phyloP scores from a whole-genome alignment of 2,113 vertebrate species.

The Sebastes schlegelii region DNA sequence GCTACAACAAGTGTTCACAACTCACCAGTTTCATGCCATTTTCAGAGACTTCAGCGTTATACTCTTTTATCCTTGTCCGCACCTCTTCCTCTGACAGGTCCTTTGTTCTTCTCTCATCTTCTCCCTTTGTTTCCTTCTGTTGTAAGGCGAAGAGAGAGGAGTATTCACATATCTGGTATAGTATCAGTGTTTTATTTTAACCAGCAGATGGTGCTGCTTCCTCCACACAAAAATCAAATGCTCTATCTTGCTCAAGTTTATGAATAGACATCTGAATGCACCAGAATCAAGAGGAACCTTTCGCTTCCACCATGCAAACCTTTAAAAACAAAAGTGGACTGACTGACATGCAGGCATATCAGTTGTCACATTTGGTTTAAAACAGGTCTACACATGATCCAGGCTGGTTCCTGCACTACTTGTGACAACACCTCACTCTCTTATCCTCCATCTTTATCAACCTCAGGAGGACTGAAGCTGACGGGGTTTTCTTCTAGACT shows the following conservation, averaged over 20 bases:
- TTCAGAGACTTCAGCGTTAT: conserved; percentile 90
- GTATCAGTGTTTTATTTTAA: neutral
- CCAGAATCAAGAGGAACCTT: neutral
- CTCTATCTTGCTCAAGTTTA: conserved; percentile 13
- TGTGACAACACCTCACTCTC: neutral
- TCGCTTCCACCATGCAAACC: neutral
- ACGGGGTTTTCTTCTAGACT: neutral
- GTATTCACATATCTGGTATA: neutral
- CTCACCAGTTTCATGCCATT: conserved; percentile 95
- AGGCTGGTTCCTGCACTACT: neutral
- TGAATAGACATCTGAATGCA: conserved; percentile 1
- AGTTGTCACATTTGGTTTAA: conserved; percentile 3
- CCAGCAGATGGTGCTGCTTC: conserved; percentile 69
- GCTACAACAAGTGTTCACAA: neutral
- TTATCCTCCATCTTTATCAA: conserved; percentile 24
- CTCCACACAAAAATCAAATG: neutral
- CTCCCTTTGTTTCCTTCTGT: conserved; percentile 86
- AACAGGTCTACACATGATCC: conserved; percentile 4
- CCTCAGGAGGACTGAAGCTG: neutral
- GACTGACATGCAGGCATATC: neutral
- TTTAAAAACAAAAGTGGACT: no score
- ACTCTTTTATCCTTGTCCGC: conserved; percentile 89
- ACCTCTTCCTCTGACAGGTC: conserved; percentile 88
- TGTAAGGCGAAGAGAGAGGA: conserved; percentile 73
- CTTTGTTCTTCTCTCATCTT: conserved; percentile 79